These are phyloP conservation scores for Parazoanthus atlanticus DNA, from an alignment of 92 coral and sea anemone species.

Conservation along the genomic window DNA sequence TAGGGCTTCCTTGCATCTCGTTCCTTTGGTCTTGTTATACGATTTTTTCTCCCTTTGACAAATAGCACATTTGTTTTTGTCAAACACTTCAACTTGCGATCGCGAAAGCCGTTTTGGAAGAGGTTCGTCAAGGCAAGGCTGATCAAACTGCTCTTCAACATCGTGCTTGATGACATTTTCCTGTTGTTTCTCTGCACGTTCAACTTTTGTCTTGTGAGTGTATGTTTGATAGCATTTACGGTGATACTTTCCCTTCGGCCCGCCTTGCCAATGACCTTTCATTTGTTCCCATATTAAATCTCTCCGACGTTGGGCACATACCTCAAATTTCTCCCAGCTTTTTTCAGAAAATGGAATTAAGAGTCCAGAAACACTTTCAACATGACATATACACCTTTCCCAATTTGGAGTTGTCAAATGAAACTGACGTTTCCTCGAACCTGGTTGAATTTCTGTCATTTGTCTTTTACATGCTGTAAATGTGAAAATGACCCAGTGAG, in stretches of 20 bases:
- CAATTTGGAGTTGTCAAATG: slow-evolving; percentile 36
- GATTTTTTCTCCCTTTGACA: slow-evolving; percentile 52
- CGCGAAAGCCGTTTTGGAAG: slow-evolving; percentile 49
- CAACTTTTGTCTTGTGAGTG: slow-evolving; percentile 47
- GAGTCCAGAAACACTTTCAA: slow-evolving; percentile 20
- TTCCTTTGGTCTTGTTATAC: slow-evolving; percentile 41
- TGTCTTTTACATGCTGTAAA: slow-evolving; percentile 11
- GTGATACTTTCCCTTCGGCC: slow-evolving; percentile 62
- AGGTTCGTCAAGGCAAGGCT: slow-evolving; percentile 23
- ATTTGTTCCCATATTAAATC: slow-evolving; percentile 42
- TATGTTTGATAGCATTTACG: slow-evolving; percentile 58
- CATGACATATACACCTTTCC: slow-evolving; percentile 62
- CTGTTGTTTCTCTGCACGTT: slow-evolving; percentile 41
- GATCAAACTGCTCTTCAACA: slow-evolving; percentile 10
- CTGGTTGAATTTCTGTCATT: slow-evolving; percentile 38
- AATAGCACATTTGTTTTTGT: slow-evolving; percentile 54
- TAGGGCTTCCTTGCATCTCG: slow-evolving; percentile 60
- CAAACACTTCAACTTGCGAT: slow-evolving; percentile 38
- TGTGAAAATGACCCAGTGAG: slow-evolving; percentile 8
- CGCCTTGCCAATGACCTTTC: slow-evolving; percentile 52
- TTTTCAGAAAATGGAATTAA: slow-evolving; percentile 37
- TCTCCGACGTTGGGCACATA: slow-evolving; percentile 40
- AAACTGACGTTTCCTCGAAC: slow-evolving; percentile 45
- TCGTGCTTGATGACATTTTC: slow-evolving; percentile 25
- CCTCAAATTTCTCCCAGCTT: slow-evolving; percentile 52